Evolutionary conservation across 2,113 vertebrate species (phyloP), one percentile per base, ranked within the genome.

Genomic region (Coturnix japonica): DNA sequence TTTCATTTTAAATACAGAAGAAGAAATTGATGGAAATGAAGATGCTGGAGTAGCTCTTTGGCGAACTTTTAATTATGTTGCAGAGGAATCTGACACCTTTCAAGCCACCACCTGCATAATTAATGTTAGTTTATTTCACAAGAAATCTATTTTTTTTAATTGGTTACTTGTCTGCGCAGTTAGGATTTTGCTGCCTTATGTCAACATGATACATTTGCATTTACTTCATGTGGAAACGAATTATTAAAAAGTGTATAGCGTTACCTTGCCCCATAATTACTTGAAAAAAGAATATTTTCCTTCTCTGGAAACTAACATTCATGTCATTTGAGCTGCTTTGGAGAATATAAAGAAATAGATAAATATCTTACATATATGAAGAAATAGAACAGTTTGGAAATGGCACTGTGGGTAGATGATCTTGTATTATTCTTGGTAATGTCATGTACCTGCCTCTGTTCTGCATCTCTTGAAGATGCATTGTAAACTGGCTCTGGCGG

Each of bases 31-130:
- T 97, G 98, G 98, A 89, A 96, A 96, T 90, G 81, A 96, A 54
- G 98, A 99, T 75, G 97, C 98, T 46, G 99, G 99, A 76, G 96
- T 99, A 91, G 98, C 98, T 92, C 97, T 99, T 95, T 98, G 98
- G 98, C 96, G 98, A 97, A 97, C 98, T 86, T 98, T 99, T 96
- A 99, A 98, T 95, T 99, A 98, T 95, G 97, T 99, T 81, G 91
- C 97, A 37, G 98, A 99, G 49, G 98, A 99, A 96, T 97, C 97
- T 91, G 98, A 98, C 93, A 79, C 95, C 56, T 96, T 98, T 79
- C 98, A 99, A 96, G 99, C 99, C 69, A 98, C 99, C 96, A 54
- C 97, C 67, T 97, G 97, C 1, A 95, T 98, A 93, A 94, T 98
- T 87, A 98, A 98, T 5, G 99, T 99, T 95, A 98, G 99, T 98